Evolutionary conservation across 2,797 vertebrate species (phyloP), one percentile per base, ranked within the genome.

Genomic region (Geranospiza caerulescens): DNA sequence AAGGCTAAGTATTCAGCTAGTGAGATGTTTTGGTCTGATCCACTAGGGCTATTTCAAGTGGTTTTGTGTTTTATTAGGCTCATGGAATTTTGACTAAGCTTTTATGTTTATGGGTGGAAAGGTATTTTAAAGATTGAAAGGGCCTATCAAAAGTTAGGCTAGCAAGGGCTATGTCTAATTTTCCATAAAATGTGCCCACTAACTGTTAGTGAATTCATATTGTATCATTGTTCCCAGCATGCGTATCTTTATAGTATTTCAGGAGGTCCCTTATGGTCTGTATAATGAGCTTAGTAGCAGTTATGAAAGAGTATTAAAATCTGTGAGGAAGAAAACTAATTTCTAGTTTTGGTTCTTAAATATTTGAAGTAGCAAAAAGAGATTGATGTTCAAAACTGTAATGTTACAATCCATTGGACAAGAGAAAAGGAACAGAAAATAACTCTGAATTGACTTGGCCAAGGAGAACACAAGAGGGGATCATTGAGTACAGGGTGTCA

Each of bases 381-480:
- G 44, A 33, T 11, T 50, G 21, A 47, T 27, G n/a, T 38, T 81
- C 27, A 38, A 64, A 92, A 56, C 9, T 42, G 14, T 73, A 29
- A 20, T 55, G 78, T 89, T 92, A 22, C 21, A 38, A 6, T 59
- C 23, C 7, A 10, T 8, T 79, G n/a, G 20, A 64, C 27, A 27
- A 63, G 56, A 82, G 26, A 45, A 74, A 74, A 59, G 4, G 22
- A 55, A 47, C 10, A 59, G 48, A 48, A 84, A 67, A 44, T 36
- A 79, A 31, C 4, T 60, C 27, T 76, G 42, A 63, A 27, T 56
- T 76, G 23, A 53, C 9, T 68, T 86, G 34, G 11, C 26, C 12
- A 10, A 42, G 38, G 25, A 58, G 40, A 70, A 22, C 0, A 2
- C 4, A 2, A 50, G 42, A 64, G 22, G 7, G 6, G 6, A 44